Conservation (phyloP, 2,113 vertebrate species). For the Donacobius atricapilla region DNA sequence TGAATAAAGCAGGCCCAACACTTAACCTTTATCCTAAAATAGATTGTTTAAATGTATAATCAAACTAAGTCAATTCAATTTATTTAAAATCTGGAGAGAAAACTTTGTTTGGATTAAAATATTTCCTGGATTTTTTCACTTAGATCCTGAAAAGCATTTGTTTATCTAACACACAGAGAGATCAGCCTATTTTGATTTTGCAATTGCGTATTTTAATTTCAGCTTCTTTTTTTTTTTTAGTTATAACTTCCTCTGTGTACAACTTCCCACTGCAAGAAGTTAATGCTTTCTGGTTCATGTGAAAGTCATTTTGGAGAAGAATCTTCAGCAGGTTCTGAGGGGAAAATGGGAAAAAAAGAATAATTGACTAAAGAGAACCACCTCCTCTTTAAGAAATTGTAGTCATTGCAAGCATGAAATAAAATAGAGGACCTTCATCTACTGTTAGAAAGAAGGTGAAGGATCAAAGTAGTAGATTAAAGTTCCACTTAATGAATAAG, state of each 20-base stretch:
- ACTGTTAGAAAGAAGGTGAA: background rate
- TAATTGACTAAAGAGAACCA: background rate
- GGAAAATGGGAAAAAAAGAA: background rate
- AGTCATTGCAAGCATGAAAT: background rate
- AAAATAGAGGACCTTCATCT: conserved; percentile 10
- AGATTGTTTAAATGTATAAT: background rate
- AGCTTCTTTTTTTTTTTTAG: background rate
- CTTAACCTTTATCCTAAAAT: background rate
- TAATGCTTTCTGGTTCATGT: background rate
- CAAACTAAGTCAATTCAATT: background rate
- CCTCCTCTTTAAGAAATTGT: conserved; percentile 3
- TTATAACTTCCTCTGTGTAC: background rate
- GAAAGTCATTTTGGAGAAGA: background rate
- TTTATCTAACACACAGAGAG: background rate
- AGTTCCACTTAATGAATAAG: conserved; percentile 43
- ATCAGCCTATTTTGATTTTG: conserved; percentile 17
- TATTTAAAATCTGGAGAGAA: background rate
- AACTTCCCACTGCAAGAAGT: background rate
- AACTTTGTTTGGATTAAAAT: conserved; percentile 5
- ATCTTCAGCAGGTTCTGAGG: background rate
- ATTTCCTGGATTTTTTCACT: background rate
- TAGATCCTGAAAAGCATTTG: background rate
- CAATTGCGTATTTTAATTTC: background rate
- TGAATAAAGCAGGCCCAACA: background rate
- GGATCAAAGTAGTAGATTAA: background rate